These are phyloP conservation scores for Malurus leucopterus DNA, from an alignment of 2,797 vertebrate genomes.

Conservation along the genomic window DNA sequence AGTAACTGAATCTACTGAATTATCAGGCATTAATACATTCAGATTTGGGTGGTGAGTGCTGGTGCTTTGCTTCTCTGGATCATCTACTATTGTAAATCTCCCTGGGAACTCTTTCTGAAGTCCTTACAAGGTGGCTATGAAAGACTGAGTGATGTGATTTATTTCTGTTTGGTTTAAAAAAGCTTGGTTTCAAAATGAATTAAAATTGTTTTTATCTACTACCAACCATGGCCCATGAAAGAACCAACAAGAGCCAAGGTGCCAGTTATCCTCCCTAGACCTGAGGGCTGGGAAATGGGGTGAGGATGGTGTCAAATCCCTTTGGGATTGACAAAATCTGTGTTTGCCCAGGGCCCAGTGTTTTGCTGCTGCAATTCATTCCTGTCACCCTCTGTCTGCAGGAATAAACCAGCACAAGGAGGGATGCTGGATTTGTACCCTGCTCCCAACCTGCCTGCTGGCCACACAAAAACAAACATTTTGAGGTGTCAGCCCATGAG, in stretches of 20 bases:
- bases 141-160: neutral
- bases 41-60: neutral
- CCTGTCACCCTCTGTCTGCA: neutral
- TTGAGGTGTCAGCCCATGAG: neutral
- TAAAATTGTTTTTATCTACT: neutral
- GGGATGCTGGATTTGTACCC: neutral
- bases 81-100: neutral
- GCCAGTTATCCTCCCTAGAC: neutral
- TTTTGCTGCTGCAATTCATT: neutral
- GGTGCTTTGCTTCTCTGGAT: neutral
- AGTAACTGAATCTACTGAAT: neutral
- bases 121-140: neutral
- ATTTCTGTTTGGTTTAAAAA: neutral
- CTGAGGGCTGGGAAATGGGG: neutral
- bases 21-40: neutral
- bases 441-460: neutral
- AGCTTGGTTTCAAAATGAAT: neutral
- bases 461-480: neutral
- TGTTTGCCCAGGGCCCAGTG: neutral
- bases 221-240: neutral
- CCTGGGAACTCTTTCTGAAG: neutral
- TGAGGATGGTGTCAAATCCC: neutral
- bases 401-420: neutral
- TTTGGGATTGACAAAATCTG: neutral
- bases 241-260: neutral